These are phyloP conservation scores for Corydoras maculifer DNA, from an alignment of 2,113 vertebrate genomes.

Conservation along the genomic window DNA sequence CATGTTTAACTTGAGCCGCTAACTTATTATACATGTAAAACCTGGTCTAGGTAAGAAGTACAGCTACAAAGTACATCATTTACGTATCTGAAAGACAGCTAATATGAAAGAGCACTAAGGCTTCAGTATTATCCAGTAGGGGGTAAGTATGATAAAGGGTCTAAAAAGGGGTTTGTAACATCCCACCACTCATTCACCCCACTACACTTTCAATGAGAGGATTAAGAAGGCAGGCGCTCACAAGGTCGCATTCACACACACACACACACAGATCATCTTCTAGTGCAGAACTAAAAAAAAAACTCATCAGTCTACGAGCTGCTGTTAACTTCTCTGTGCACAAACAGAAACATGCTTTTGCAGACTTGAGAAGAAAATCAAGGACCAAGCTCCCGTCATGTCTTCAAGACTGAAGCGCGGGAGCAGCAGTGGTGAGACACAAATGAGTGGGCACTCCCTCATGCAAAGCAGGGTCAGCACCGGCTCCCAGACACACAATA, in stretches of 20 bases:
- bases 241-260: conserved; percentile 3
- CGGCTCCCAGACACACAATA: conserved; percentile 70
- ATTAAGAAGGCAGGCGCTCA: conserved; percentile 58
- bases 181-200: conserved; percentile 58
- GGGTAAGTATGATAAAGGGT: conserved; percentile 42
- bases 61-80: background rate
- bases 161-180: conserved; percentile 48
- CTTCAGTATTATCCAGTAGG: conserved; percentile 62
- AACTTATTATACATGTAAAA: too few species aligned
- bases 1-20: too few species aligned
- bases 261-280: conserved; percentile 18
- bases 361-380: conserved; percentile 32
- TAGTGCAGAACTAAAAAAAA: conserved; percentile 16
- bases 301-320: conserved; percentile 6
- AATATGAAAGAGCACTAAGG: conserved; percentile 47
- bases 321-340: conserved; percentile 18
- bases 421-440: conserved; percentile 55
- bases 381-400: conserved; percentile 40
- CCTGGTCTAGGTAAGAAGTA: too few species aligned
- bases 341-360: conserved; percentile 27
- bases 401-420: conserved; percentile 49
- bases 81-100: conserved; percentile 31
- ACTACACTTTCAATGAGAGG: conserved; percentile 67
- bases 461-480: conserved; percentile 74
- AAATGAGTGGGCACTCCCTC: conserved; percentile 57